Base-by-base conservation (phyloP, 1,140 invertebrate genomes). In the Dreissena polymorpha region DNA sequence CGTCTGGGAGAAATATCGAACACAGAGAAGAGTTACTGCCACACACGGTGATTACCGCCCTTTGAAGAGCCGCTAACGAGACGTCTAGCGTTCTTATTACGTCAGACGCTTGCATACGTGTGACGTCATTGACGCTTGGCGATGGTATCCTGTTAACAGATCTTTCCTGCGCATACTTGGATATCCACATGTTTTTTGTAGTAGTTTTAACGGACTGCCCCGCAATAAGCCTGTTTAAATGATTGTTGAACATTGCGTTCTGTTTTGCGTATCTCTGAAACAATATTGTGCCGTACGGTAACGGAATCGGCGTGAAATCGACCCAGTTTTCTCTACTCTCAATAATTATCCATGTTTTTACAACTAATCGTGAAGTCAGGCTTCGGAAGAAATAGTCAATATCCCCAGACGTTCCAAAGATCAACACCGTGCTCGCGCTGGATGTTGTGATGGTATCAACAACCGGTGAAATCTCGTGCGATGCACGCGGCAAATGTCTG, bases 201-300 rank as follows among this genome's bases (percentile, higher is more conserved):
- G 83, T 39, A 14, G n/a, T 0, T 29, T 74, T 51, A 53, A 18
- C 3, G 27, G 14, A 16, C 25, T 65, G 39, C 27, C 29, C 23
- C 1, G 57, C 18, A n/a, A 74, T 6, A n/a, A 74, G 16, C n/a
- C 65, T 68, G 18, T 68, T 50, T 29, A 85, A 75, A 77, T 87
- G 85, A 13, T 85, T 14, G 69, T 85, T 84, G 49, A 89, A 89
- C 25, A 78, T 81, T 27, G 29, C 49, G 51, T 89, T 89, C 10
- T 86, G 57, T 78, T 89, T 87, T 53, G 80, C 79, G 18, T 76
- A 25, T 10, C 75, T 73, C 23, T 89, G 81, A 7, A 90, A 64
- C 14, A 88, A 55, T 18, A 90, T 63, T n/a, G 88, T 83, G 2
- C 89, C 88, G 27, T 72, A 65, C 5, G 89, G 89, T 6, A 90